phyloP scores from a whole-genome alignment of 2,797 vertebrate genomes.

The Takifugu ocellatus region DNA sequence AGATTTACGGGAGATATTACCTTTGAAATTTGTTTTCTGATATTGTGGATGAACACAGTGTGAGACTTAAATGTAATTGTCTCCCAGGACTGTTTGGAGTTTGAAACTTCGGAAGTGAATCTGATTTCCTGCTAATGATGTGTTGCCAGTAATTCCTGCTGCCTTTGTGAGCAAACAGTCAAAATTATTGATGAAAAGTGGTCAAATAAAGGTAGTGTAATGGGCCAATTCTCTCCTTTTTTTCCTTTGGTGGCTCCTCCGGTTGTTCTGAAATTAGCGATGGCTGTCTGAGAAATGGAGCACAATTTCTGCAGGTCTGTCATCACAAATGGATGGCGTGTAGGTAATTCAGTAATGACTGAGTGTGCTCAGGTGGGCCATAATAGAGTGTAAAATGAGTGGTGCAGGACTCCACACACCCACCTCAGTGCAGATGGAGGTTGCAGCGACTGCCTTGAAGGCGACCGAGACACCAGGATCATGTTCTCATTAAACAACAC shows the following conservation, averaged over 20 bases:
- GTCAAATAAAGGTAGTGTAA: no score
- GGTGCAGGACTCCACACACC: constrained; percentile 53
- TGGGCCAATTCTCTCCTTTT: no score
- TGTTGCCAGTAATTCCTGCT: constrained; percentile 6
- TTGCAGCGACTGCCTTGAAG: constrained; percentile 20
- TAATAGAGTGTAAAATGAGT: constrained; percentile 70
- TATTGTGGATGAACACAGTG: constrained; percentile 6
- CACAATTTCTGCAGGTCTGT: constrained; percentile 18
- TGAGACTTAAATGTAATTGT: constrained; percentile 18
- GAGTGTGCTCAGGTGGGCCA: constrained; percentile 64
- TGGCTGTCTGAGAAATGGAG: constrained; percentile 21
- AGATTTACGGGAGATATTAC: constrained; percentile 46
- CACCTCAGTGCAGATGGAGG: constrained; percentile 27
- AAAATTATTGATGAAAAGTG: neutral
- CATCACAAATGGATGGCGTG: constrained; percentile 60
- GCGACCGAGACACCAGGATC: constrained; percentile 7
- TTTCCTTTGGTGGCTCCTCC: neutral
- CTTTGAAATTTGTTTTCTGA: constrained; percentile 32
- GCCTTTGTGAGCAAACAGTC: constrained; percentile 16
- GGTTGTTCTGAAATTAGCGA: constrained; percentile 25
- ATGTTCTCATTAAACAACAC: constrained; percentile 22
- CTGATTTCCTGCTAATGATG: constrained; percentile 8
- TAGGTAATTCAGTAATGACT: constrained; percentile 65
- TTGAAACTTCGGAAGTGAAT: constrained; percentile 17
- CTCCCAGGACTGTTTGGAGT: constrained; percentile 2